A percentile compares a stretch with the other conserved stretches of the same genome.
Conservation (phyloP, 2,113 vertebrate species). For the Anoplopoma fimbria region DNA sequence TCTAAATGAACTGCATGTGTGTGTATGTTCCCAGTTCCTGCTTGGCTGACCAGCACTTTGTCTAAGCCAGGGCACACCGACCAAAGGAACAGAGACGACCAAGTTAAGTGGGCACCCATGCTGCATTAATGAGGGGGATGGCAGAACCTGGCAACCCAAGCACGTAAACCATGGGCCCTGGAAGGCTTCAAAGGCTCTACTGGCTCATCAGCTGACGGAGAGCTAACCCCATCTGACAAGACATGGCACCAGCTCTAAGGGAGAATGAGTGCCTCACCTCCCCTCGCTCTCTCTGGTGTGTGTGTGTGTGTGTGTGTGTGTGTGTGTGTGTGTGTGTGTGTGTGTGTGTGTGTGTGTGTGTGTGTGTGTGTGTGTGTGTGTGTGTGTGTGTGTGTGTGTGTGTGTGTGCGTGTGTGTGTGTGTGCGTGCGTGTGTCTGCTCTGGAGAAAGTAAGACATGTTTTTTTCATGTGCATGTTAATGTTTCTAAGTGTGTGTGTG, state of each 20-base stretch:
- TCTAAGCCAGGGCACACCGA: conserved; percentile 48
- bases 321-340: background rate
- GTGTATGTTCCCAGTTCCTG: conserved; percentile 25
- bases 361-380: conserved; percentile 1
- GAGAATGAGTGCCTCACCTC: conserved; percentile 53
- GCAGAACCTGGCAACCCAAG: conserved; percentile 77
- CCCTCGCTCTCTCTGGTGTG: background rate
- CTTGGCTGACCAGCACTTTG: conserved; percentile 37
- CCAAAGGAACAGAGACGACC: conserved; percentile 50
- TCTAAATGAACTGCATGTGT: background rate
- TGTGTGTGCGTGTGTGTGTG: background rate
- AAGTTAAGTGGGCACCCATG: conserved; percentile 70
- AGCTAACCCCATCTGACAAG: conserved; percentile 79
- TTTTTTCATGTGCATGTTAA: conserved; percentile 49
- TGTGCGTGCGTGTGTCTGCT: background rate
- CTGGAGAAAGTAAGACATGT: background rate
- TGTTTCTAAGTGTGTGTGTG: conserved; percentile 16
- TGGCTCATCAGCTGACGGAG: conserved; percentile 66
- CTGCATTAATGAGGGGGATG: conserved; percentile 76
- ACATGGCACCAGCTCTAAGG: conserved; percentile 72
- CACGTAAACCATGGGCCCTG: conserved; percentile 68
- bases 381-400: background rate
- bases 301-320: background rate
- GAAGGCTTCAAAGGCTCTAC: conserved; percentile 74
- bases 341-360: background rate